A percentile compares a stretch with the other conserved stretches of the same genome.
These are phyloP conservation scores for Agrotis clavis DNA, from an alignment of 2,888 invertebrate genomes.

Conservation along the genomic window DNA sequence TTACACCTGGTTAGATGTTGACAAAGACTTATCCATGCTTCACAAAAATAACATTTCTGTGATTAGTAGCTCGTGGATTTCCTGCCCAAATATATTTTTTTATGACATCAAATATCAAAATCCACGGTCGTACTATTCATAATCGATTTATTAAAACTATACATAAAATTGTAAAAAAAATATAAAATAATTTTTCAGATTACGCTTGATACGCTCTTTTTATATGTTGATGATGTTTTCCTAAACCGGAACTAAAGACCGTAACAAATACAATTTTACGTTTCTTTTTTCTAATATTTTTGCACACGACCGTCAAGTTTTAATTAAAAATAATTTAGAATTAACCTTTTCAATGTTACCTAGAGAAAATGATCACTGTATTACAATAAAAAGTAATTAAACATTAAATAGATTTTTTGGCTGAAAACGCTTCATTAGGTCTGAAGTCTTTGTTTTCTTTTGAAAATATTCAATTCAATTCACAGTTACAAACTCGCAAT, in stretches of 20 bases:
- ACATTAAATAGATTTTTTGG: conserved; percentile 45
- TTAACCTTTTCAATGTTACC: no score
- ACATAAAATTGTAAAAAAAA: conserved; percentile 41
- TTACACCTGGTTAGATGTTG: not conserved
- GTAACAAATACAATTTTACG: conserved; percentile 54
- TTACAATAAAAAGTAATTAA: conserved; percentile 23
- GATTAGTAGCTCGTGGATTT: not conserved
- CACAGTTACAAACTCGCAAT: conserved; percentile 34
- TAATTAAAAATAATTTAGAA: conserved; percentile 29
- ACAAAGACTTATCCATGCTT: not conserved
- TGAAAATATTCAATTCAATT: conserved; percentile 37
- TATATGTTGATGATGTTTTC: conserved; percentile 51
- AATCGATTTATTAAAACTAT: conserved; percentile 55
- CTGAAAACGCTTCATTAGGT: conserved; percentile 55
- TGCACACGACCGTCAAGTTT: conserved; percentile 31
- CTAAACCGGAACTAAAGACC: conserved; percentile 58
- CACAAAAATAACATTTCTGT: not conserved
- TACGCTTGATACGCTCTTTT: conserved; percentile 42
- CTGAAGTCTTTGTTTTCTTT: conserved; percentile 41
- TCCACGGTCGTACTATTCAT: conserved; percentile 25
- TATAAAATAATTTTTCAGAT: conserved; percentile 41
- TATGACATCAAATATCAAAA: conserved; percentile 11
- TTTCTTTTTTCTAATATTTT: conserved; percentile 44
- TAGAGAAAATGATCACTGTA: no score
- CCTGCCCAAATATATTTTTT: conserved; percentile 3